Evolutionary conservation across 2,113 vertebrate species (phyloP).

Genomic region (Serilophus lunatus): DNA sequence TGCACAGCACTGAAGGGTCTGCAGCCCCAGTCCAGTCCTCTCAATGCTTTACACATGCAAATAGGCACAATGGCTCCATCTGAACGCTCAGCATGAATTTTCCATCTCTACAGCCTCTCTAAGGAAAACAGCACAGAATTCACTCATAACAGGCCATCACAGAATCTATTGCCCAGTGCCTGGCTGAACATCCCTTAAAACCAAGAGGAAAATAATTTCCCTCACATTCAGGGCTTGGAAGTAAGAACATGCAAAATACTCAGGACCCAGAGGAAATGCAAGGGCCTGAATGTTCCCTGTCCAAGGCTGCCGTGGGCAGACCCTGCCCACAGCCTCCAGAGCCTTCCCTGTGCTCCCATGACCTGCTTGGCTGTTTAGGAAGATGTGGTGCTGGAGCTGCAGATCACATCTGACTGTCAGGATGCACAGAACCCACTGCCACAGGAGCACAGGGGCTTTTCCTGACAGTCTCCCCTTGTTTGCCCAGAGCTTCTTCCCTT

Average conservation of each 20-base stretch:
- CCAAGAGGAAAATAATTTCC: not conserved
- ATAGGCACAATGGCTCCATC: not conserved
- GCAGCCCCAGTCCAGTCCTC: not conserved
- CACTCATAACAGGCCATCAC: not conserved
- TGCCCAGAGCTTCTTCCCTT: not conserved
- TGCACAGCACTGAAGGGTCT: not conserved
- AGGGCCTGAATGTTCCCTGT: not conserved
- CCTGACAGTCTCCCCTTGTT: not conserved
- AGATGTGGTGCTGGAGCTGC: not conserved
- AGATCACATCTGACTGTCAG: not conserved
- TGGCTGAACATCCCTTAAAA: not conserved
- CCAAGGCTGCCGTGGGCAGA: not conserved
- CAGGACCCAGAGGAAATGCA: rapidly evolving
- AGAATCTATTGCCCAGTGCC: not conserved
- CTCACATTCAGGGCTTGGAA: not conserved
- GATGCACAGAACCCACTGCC: not conserved
- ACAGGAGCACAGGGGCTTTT: not conserved
- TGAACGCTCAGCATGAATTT: not conserved
- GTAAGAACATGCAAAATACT: not conserved
- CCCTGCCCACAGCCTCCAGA: not conserved
- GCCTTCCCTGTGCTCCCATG: not conserved
- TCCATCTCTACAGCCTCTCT: not conserved
- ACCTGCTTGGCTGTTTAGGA: not conserved
- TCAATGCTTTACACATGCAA: not conserved
- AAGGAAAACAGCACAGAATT: not conserved